Evolutionary conservation across 2,888 invertebrate species (phyloP).

Genomic region (Nowickia ferox): DNA sequence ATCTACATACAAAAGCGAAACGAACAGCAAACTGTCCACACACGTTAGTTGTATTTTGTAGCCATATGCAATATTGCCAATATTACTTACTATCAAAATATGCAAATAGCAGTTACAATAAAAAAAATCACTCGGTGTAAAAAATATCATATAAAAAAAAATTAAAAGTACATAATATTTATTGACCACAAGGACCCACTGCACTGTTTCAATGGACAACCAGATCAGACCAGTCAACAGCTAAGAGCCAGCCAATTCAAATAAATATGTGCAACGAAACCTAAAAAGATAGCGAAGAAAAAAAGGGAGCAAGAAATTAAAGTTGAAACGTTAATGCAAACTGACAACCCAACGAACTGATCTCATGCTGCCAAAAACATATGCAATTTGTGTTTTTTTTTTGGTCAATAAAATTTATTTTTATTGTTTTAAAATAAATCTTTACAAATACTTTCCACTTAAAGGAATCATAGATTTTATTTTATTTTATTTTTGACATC

Average conservation of each 20-base stretch:
- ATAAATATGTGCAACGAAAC: constrained; percentile 18
- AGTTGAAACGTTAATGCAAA: constrained; percentile 25
- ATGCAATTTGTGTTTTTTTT: neutral
- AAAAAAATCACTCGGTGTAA: constrained; percentile 27
- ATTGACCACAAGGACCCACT: constrained; percentile 70
- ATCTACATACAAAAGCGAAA: constrained; percentile 13
- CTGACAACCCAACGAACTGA: constrained; percentile 32
- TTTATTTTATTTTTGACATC: neutral
- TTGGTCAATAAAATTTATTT: constrained; percentile 11
- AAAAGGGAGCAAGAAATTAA: neutral
- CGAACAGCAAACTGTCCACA: constrained; percentile 34
- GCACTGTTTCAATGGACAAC: constrained; percentile 32
- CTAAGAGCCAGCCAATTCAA: constrained; percentile 47
- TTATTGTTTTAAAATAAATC: constrained; percentile 25
- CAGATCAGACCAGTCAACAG: constrained; percentile 47
- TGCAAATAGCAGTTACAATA: constrained; percentile 53
- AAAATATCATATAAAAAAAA: constrained; percentile 53
- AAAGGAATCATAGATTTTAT: neutral
- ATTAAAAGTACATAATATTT: constrained; percentile 67
- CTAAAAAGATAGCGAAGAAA: neutral
- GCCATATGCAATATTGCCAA: constrained; percentile 63
- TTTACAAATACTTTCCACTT: neutral
- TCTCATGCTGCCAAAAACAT: neutral
- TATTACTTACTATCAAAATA: constrained; percentile 60
- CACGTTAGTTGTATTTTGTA: constrained; percentile 23